Evolutionary conservation across 2,113 vertebrate genomes (phyloP), one percentile per base, ranked within the genome.

Genomic region (Pionites leucogaster): DNA sequence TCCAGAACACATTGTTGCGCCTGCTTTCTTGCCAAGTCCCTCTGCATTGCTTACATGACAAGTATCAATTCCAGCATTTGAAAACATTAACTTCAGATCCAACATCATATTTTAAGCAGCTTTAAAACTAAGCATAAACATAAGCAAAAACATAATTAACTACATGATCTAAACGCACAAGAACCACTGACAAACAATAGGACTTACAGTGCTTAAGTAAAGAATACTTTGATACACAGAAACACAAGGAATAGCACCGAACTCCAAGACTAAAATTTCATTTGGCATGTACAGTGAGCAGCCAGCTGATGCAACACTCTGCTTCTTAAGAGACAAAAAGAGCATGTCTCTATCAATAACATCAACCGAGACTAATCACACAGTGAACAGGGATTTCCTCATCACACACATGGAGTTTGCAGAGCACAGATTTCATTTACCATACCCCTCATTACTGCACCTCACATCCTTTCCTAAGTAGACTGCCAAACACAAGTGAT

Each of bases 201-300:
- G 23, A 88, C 52, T 71, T 76, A 25, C 27, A 27, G 19, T 55
- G 12, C 29, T 79, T 79, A 46, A 88, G 46, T 23, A 57, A 29
- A 20, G 55, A 74, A 44, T 18, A n/a, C 1, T n/a, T 70, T 37
- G 8, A 24, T 59, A 59, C 4, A 24, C 6, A 9, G 37, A 86
- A 83, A 57, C 2, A n/a, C 0, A 0, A 62, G 3, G 41, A 60
- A 39, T 5, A 72, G 7, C 17, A 74, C n/a, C 19, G 49, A 14
- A 39, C 70, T 80, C 42, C 42, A 65, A 46, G 78, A 70, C 33
- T 64, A 63, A 67, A 78, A 88, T 53, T 62, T 84, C 64, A 35
- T 13, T 57, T 35, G 33, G 22, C 7, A 10, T 1, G 0, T 74
- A 78, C 23, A 7, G 2, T 59, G 68, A 57, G 44, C 31, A 50